Conservation (phyloP, 2,888 invertebrate species). For the Acronicta psi region DNA sequence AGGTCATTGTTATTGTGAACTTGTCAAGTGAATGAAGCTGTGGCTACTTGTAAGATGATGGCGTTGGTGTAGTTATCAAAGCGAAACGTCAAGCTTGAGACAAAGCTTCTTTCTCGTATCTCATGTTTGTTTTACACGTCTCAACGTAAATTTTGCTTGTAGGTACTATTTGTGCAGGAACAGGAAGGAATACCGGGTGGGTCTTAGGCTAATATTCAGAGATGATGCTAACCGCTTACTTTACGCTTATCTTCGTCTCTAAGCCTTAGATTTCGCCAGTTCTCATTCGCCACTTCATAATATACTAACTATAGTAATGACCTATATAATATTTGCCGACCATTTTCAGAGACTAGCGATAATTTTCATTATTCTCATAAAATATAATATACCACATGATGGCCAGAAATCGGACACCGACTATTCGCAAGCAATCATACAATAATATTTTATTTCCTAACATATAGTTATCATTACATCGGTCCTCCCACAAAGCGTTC, state of each 20-base stretch:
- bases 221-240: no score
- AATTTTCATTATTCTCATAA: neutral
- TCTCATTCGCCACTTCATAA: no score
- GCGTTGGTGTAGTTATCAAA: neutral
- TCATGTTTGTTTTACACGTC: no score
- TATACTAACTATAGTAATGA: no score
- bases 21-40: constrained; percentile 12
- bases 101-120: neutral
- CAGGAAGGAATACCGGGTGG: no score
- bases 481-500: constrained; percentile 80
- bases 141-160: no score
- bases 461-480: constrained; percentile 57
- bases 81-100: neutral
- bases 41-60: constrained; percentile 3
- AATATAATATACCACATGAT: neutral
- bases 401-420: constrained; percentile 29
- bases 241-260: no score
- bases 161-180: no score
- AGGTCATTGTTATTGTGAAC: constrained; percentile 39
- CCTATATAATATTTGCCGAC: no score
- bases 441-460: constrained; percentile 54
- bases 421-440: constrained; percentile 25
- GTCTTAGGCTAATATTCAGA: no score
- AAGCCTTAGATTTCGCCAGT: no score
- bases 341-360: no score